These are phyloP conservation scores for Promerops cafer DNA, from an alignment of 2,113 vertebrate species.

Conservation along the genomic window DNA sequence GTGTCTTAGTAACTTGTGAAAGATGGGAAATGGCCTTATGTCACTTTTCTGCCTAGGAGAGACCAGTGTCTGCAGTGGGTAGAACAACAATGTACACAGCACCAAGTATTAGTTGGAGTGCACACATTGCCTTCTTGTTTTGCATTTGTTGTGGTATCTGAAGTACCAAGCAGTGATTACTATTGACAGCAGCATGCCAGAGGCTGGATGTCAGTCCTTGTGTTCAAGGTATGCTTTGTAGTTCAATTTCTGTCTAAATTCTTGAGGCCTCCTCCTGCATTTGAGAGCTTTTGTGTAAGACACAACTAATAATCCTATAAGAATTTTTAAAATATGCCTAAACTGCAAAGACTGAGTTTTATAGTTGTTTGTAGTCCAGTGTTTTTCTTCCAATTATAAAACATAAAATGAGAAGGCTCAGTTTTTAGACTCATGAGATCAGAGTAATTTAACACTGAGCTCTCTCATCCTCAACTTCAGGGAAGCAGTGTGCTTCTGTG, in stretches of 20 bases:
- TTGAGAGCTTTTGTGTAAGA: background rate
- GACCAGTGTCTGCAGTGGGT: background rate
- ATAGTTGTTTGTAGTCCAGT: background rate
- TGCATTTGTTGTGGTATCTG: background rate
- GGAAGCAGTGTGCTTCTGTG: background rate
- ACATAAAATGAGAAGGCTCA: constrained; percentile 10
- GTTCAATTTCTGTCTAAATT: background rate
- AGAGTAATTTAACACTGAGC: constrained; percentile 39
- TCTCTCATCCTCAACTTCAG: constrained; percentile 44
- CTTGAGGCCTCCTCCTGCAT: background rate
- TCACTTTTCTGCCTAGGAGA: background rate
- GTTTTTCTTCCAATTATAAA: background rate
- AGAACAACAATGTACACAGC: background rate
- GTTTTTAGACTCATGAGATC: constrained; percentile 39
- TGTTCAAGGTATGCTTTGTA: background rate
- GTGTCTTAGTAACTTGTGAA: background rate
- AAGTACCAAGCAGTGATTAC: background rate
- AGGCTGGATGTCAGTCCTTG: background rate
- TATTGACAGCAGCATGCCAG: background rate
- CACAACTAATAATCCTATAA: background rate
- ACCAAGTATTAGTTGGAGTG: background rate
- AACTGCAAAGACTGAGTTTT: background rate
- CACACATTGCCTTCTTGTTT: background rate
- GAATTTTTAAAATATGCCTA: background rate
- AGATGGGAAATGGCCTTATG: background rate